phyloP scores from a whole-genome alignment of 2,888 invertebrate genomes.

The Caenorhabditis angaria region DNA sequence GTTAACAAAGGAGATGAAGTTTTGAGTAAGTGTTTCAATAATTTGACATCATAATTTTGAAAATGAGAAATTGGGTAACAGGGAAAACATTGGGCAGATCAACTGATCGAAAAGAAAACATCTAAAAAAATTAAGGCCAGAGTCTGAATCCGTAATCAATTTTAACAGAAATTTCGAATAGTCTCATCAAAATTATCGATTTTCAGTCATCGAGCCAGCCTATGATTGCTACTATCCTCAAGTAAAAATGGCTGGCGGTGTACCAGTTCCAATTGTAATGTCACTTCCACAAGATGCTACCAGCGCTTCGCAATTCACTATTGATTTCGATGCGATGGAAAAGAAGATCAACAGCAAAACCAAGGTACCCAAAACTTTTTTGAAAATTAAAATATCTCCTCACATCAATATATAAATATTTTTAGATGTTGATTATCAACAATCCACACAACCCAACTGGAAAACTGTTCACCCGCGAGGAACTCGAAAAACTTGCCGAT shows the following conservation, averaged over 20 bases:
- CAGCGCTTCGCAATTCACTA: constrained; percentile 80
- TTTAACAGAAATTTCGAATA: neutral
- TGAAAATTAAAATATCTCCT: no score
- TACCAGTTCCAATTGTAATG: constrained; percentile 86
- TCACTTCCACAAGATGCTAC: constrained; percentile 75
- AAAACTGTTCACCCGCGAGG: constrained; percentile 77
- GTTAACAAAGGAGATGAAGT: constrained; percentile 81
- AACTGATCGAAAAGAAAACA: no score
- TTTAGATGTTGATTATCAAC: constrained; percentile 85
- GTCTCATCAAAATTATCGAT: neutral
- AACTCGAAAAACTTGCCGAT: constrained; percentile 80
- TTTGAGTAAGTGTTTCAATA: constrained; percentile 53
- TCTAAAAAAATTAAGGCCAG: no score
- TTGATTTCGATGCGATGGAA: constrained; percentile 84
- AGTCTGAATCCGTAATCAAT: no score
- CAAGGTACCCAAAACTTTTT: no score
- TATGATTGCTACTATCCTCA: constrained; percentile 98
- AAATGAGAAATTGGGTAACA: no score
- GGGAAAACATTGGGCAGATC: no score
- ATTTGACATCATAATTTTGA: no score
- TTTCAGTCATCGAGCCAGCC: constrained; percentile 87
- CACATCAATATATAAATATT: neutral
- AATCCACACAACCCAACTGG: constrained; percentile 98
- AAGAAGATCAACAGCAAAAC: constrained; percentile 86
- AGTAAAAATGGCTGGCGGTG: constrained; percentile 87